Evolutionary conservation across 2,888 invertebrate species (phyloP), one percentile per base, ranked within the genome.

Genomic region (Drosophila longiperda): DNA sequence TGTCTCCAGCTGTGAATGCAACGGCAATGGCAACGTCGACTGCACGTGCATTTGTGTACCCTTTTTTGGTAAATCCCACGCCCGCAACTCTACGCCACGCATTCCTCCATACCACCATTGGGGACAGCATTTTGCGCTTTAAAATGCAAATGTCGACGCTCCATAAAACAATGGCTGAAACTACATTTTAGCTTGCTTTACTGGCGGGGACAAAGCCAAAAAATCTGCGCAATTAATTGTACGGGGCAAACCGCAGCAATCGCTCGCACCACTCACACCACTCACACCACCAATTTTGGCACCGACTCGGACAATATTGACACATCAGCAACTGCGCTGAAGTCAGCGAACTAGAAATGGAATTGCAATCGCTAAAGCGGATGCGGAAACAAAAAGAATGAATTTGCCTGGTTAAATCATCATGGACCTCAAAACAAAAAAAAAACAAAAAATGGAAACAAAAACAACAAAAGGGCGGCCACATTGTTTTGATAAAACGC

Each of bases 401-500:
- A 67, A 67, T 82, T 85, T 77, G 66, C 75, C 78, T 82, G 88
- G 75, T 84, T 82, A 79, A 82, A 74, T 74, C 74, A 74, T 67
- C 77, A 42, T 45, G 55, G 55, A 20, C 49, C 33, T 32, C 26
- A 71, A 71, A 38, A 34, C 12, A 45, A n/a, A 52, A 42, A 33
- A 38, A 23, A 38, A 38, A 55, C 15, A 26, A 26, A 26, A 29
- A 29, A 29, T 6, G 29, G 6, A 29, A 38, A 20, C 33, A 38
- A 61, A 60, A 78, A 89, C 87, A 87, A 87, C 87, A 88, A 87
- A 87, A 87, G 90, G 87, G 90, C 86, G 90, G 86, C 60, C 78
- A 83, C 79, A 89, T 81, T 85, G 87, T 87, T 89, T 87, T 89
- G 90, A 87, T 87, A 87, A 87, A 87, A 89, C 76, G 90, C 87